Evolutionary conservation across 2,888 invertebrate genomes (phyloP).

Genomic region (Drosophila peninsularis): DNA sequence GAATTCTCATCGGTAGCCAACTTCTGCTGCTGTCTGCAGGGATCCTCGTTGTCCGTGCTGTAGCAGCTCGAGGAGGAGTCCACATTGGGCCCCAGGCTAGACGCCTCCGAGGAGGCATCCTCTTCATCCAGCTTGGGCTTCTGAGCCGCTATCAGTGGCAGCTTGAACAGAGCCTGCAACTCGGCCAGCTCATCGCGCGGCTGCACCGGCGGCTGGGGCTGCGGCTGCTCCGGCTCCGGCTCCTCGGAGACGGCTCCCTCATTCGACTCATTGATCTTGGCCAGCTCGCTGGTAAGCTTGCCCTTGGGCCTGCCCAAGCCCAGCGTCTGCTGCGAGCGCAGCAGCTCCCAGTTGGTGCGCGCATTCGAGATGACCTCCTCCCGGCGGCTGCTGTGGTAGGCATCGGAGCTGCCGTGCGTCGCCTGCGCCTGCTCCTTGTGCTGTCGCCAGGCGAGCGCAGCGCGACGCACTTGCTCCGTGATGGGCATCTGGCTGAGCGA

Average conservation of each 20-base stretch:
- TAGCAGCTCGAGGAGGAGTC: conserved; percentile 88
- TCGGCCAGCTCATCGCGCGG: conserved; percentile 59
- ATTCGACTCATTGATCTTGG: conserved; percentile 78
- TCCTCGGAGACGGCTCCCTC: conserved; percentile 54
- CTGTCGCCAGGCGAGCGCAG: conserved; percentile 92
- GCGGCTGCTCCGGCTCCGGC: conserved; percentile 37
- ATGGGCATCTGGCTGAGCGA: conserved; percentile 92
- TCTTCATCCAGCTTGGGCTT: conserved; percentile 58
- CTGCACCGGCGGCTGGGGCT: conserved; percentile 5
- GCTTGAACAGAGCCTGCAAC: conserved; percentile 77
- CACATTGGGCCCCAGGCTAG: conserved; percentile 89
- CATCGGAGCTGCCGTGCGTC: conserved; percentile 85
- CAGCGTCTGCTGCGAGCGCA: conserved; percentile 87
- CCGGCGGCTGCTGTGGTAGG: conserved; percentile 87
- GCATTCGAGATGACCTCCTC: conserved; percentile 94
- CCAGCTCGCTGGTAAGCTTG: conserved; percentile 70
- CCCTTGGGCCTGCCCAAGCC: conserved; percentile 70
- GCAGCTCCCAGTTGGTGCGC: conserved; percentile 93
- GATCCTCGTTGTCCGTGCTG: conserved; percentile 84
- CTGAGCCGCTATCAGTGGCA: conserved; percentile 76
- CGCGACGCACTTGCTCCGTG: conserved; percentile 90
- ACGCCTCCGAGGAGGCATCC: conserved; percentile 86
- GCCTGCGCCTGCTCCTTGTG: conserved; percentile 89
- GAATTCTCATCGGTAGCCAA: conserved; percentile 56
- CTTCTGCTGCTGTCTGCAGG: conserved; percentile 29